Evolutionary conservation across 1,140 invertebrate species (phyloP).

Genomic region (Ceratoteleas bidentatus): DNA sequence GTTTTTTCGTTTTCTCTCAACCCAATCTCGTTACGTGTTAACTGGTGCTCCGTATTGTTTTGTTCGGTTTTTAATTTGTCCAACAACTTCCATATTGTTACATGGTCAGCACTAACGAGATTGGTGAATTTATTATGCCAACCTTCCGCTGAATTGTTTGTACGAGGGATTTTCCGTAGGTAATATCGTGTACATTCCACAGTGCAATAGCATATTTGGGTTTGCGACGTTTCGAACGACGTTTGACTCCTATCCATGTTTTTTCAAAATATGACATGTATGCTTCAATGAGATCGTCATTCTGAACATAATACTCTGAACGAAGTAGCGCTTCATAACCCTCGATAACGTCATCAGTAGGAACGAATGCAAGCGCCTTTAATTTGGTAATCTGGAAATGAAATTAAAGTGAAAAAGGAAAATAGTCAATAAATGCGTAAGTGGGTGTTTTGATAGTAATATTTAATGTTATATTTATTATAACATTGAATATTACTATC

Average conservation of each 20-base stretch:
- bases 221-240: neutral
- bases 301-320: neutral
- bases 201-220: neutral
- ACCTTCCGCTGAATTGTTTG: neutral
- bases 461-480: neutral
- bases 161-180: neutral
- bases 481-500: no score
- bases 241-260: slow-evolving; percentile 1
- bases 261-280: neutral
- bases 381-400: neutral
- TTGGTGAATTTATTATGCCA: no score
- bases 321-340: neutral
- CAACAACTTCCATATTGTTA: no score
- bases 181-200: slow-evolving; percentile 7
- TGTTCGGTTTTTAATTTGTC: no score
- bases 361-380: neutral
- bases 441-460: no score
- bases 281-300: neutral
- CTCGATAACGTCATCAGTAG: neutral
- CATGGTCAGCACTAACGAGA: no score
- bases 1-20: no score
- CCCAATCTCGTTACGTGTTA: no score
- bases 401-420: slow-evolving; percentile 2
- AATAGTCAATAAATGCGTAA: no score
- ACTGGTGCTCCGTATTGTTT: no score